phyloP scores from a whole-genome alignment of 64 coral and sea anemone genomes.

The Montipora sp. region DNA sequence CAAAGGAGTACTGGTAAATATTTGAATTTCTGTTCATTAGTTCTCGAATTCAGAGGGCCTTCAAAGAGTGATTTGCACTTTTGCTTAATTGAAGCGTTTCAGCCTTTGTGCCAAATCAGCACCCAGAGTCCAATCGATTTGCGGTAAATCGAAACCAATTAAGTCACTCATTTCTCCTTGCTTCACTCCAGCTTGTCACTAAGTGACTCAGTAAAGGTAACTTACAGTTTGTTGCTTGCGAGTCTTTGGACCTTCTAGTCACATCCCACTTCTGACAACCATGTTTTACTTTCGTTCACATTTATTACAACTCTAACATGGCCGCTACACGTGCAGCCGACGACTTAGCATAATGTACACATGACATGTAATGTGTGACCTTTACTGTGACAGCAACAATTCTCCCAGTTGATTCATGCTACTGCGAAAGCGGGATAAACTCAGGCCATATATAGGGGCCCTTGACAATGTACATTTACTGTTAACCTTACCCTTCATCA shows the following conservation, averaged over 20 bases:
- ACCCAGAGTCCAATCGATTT: slow-evolving; percentile 1
- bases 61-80: slow-evolving; percentile 39
- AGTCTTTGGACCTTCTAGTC: background rate
- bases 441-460: no score
- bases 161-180: background rate
- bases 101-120: background rate
- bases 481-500: no score
- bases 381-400: no score
- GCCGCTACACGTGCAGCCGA: no score
- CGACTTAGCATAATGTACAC: no score
- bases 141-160: background rate
- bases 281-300: background rate
- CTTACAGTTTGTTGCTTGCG: background rate
- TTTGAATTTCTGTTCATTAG: slow-evolving; percentile 61
- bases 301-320: no score
- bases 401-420: no score
- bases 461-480: no score
- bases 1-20: slow-evolving; percentile 56
- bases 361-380: no score
- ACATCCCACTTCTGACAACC: slow-evolving; percentile 5
- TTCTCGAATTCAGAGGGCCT: slow-evolving; percentile 46
- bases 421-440: no score
- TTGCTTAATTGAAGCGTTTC: background rate
- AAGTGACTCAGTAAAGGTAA: background rate
- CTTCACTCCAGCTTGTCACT: background rate